phyloP scores from a whole-genome alignment of 2,113 vertebrate species.

The Neoarius graeffei region DNA sequence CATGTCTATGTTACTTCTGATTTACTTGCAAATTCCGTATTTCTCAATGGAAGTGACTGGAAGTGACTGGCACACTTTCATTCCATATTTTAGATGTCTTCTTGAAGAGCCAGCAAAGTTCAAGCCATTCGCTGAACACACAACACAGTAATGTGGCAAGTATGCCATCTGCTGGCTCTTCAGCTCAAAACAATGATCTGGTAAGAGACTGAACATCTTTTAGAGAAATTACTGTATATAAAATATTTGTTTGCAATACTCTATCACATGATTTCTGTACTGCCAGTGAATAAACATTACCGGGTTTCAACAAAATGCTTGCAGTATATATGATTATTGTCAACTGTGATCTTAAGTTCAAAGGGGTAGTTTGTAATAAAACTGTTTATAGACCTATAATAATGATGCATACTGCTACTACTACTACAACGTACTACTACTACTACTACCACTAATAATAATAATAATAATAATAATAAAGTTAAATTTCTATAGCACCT shows the following conservation, averaged over 20 bases:
- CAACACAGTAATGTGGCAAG: slow-evolving; percentile 23
- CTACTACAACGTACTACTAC: too few relatives aligned
- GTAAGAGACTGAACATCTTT: background rate
- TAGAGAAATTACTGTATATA: too few relatives aligned
- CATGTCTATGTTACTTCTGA: too few relatives aligned
- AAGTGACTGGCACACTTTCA: background rate
- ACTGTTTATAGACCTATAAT: background rate
- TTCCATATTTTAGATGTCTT: background rate
- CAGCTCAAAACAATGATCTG: background rate
- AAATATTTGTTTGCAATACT: background rate
- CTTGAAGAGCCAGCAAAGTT: background rate
- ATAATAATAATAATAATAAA: too few relatives aligned
- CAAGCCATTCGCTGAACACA: background rate
- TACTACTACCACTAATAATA: too few relatives aligned
- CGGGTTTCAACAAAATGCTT: background rate
- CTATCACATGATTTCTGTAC: background rate
- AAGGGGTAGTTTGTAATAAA: background rate
- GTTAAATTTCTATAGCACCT: too few relatives aligned
- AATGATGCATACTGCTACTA: background rate
- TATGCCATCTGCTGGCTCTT: slow-evolving; percentile 44
- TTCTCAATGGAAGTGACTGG: too few relatives aligned
- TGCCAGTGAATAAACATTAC: too few relatives aligned
- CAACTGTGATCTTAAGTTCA: background rate
- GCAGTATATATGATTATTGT: background rate
- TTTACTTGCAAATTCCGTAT: too few relatives aligned